phyloP scores from a whole-genome alignment of 2,113 vertebrate genomes.

The Herpailurus yagouaroundi region DNA sequence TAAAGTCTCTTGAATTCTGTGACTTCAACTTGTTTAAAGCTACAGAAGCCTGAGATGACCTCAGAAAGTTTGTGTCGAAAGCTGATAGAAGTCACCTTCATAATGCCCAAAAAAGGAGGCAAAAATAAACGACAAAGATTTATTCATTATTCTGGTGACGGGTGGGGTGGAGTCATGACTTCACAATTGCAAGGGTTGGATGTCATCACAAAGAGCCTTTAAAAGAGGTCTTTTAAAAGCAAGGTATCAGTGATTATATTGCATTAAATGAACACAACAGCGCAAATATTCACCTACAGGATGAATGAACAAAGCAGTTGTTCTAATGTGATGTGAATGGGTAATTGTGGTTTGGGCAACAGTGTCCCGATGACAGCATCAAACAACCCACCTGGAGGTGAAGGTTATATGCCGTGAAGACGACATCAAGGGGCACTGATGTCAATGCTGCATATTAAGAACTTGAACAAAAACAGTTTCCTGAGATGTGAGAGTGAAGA shows the following conservation, averaged over 20 bases:
- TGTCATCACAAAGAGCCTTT: not conserved
- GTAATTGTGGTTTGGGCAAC: not conserved
- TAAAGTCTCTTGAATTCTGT: not conserved
- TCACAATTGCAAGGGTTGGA: not conserved
- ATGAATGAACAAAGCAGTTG: constrained; percentile 34
- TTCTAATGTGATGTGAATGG: not conserved
- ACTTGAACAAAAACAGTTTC: constrained; percentile 18
- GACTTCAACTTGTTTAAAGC: not conserved
- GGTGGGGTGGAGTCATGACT: not conserved
- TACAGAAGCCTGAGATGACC: not conserved
- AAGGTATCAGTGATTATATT: not conserved
- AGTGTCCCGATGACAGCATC: constrained; percentile 3
- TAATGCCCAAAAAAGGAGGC: not conserved
- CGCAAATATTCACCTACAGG: not conserved
- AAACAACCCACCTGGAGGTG: not conserved
- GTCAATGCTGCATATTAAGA: not conserved
- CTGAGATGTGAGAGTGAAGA: not conserved
- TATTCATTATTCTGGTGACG: not conserved
- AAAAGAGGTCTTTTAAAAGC: constrained; percentile 14
- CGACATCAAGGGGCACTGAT: too few relatives aligned
- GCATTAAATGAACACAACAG: not conserved
- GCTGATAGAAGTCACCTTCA: not conserved
- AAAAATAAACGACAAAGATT: not conserved
- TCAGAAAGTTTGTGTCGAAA: constrained; percentile 2
- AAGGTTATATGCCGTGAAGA: not conserved